Conservation (phyloP, 2,113 vertebrate species). For the Struthidea cinerea region DNA sequence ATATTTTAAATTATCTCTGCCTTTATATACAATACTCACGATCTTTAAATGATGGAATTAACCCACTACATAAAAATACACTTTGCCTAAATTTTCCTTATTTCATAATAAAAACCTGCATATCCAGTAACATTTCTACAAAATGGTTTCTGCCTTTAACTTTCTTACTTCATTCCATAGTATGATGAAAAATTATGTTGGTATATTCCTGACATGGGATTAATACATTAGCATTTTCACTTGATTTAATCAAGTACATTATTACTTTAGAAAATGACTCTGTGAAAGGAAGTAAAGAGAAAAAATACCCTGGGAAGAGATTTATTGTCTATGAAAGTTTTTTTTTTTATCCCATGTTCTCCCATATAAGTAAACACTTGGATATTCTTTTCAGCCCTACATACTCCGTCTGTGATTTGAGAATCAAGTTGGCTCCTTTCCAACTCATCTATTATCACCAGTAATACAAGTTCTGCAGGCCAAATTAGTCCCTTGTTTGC, state of each 20-base stretch:
- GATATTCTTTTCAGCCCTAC: background rate
- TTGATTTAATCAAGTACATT: background rate
- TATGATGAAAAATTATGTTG: background rate
- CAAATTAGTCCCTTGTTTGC: conserved; percentile 35
- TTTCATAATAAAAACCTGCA: background rate
- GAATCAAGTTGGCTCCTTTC: conserved; percentile 10
- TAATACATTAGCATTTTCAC: background rate
- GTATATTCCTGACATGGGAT: background rate
- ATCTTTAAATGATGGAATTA: background rate
- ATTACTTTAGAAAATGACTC: background rate
- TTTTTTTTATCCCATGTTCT: background rate
- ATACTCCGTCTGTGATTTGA: background rate
- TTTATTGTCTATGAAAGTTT: background rate
- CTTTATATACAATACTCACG: background rate
- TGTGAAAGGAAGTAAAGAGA: background rate
- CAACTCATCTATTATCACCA: conserved; percentile 22
- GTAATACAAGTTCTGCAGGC: background rate
- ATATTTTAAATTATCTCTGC: background rate
- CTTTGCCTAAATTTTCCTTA: background rate
- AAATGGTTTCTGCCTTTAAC: background rate
- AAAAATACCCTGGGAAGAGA: background rate
- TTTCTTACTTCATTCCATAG: background rate
- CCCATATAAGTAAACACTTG: background rate
- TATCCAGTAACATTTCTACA: background rate
- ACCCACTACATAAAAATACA: background rate